These are phyloP conservation scores for Paramormyrops hopkinsi DNA, from an alignment of 2,797 vertebrate genomes.

Conservation along the genomic window DNA sequence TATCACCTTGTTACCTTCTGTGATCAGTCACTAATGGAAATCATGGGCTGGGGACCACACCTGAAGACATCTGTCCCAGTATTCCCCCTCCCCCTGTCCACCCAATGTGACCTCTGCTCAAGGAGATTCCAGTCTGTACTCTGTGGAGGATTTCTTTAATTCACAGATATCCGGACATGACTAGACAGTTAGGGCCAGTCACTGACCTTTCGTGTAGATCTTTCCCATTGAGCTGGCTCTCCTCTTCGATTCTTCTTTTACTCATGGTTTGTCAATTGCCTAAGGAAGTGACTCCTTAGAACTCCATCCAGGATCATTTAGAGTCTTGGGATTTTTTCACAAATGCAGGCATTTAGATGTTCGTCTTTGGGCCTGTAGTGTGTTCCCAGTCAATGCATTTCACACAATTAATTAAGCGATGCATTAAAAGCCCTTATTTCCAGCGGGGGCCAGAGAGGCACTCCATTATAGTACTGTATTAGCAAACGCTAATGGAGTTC, in stretches of 20 bases:
- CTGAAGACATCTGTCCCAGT: not conserved
- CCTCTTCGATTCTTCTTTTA: not conserved
- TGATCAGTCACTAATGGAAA: not conserved
- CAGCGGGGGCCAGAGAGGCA: not conserved
- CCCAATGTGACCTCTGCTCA: not conserved
- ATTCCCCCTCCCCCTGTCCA: not conserved
- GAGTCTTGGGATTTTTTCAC: not conserved
- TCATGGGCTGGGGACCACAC: not conserved
- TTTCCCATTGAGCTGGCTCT: not conserved
- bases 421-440: conserved; percentile 15
- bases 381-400: conserved; percentile 6
- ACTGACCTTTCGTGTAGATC: not conserved
- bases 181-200: not conserved
- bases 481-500: conserved; percentile 8
- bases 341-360: not conserved
- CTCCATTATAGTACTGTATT: conserved; percentile 17
- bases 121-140: not conserved
- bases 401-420: conserved; percentile 16
- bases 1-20: not conserved
- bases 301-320: not conserved
- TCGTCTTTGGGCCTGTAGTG: not conserved
- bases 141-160: not conserved
- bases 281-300: not conserved
- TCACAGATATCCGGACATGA: not conserved
- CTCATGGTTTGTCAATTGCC: not conserved